Evolutionary conservation across 2,113 vertebrate species (phyloP).

Genomic region (Scopus umbretta): DNA sequence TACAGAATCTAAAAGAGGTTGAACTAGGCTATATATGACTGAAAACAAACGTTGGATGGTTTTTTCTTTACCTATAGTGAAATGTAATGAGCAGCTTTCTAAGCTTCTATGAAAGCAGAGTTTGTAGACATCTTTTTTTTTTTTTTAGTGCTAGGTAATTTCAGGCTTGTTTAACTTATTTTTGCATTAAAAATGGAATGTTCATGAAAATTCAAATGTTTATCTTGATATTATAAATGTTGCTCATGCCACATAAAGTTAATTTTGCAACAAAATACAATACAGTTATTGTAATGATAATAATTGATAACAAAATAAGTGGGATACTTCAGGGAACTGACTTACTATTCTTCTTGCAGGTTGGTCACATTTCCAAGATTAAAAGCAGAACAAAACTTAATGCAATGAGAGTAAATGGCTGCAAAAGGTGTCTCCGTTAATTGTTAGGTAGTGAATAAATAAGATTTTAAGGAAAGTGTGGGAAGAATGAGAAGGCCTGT

Average conservation of each 20-base stretch:
- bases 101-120: neutral
- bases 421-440: neutral
- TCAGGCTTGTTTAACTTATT: neutral
- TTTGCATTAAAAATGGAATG: neutral
- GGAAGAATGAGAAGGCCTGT: neutral
- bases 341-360: neutral
- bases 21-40: neutral
- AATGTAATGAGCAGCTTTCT: neutral
- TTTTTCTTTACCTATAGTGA: neutral
- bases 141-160: neutral
- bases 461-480: neutral
- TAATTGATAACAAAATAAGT: neutral
- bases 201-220: neutral
- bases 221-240: neutral
- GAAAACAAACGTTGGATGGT: neutral
- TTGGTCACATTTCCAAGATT: neutral
- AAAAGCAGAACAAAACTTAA: neutral
- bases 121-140: neutral
- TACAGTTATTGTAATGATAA: neutral
- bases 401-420: neutral
- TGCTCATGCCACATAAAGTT: neutral
- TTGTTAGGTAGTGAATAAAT: neutral
- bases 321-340: neutral
- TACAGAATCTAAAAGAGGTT: neutral
- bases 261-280: neutral